phyloP scores from a whole-genome alignment of 2,113 vertebrate genomes.

The Bufo gargarizans region DNA sequence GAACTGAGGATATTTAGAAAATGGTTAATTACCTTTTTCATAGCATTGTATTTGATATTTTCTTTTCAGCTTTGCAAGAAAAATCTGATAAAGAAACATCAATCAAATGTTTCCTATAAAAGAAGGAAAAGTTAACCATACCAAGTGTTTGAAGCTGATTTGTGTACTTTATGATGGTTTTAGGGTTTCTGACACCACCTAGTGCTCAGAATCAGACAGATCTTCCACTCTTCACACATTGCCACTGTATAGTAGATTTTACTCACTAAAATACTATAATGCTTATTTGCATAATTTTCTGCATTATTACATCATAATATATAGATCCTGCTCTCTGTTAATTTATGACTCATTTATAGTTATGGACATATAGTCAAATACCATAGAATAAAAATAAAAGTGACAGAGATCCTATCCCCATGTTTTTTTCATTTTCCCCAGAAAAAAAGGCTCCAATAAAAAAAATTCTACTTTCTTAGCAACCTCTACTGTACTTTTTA shows the following conservation, averaged over 20 bases:
- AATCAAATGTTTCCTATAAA: slow-evolving; percentile 18
- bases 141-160: background rate
- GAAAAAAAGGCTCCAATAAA: no score
- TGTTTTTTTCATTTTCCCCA: no score
- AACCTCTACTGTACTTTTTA: no score
- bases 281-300: no score
- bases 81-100: background rate
- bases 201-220: slow-evolving; percentile 50
- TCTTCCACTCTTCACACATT: background rate
- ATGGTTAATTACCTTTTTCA: background rate
- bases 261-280: background rate
- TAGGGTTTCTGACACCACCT: slow-evolving; percentile 56
- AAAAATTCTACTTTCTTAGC: no score
- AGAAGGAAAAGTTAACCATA: background rate
- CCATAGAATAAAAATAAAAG: no score
- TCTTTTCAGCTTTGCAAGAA: background rate
- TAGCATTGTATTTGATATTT: background rate
- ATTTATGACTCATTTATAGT: background rate
- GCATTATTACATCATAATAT: background rate
- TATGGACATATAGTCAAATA: background rate
- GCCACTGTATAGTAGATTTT: background rate
- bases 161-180: slow-evolving; percentile 19
- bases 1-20: background rate
- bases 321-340: background rate
- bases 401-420: no score